Percentiles rank a stretch among this genome's conserved stretches.
Evolutionary conservation across 2,113 vertebrate species (phyloP).

Genomic region (Thinocorus orbignyianus): DNA sequence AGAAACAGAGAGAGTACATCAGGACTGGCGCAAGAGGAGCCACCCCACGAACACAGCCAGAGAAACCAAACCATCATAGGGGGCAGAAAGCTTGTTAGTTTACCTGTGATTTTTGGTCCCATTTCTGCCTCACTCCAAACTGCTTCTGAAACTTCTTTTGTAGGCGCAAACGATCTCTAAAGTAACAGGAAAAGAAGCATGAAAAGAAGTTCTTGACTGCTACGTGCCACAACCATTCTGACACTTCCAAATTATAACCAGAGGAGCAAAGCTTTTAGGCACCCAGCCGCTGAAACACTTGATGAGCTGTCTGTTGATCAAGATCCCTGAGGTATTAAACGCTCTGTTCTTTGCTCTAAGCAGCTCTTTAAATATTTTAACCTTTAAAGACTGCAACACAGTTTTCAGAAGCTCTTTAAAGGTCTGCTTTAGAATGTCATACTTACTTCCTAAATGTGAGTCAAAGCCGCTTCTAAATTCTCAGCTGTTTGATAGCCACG

Average conservation of each 20-base stretch:
- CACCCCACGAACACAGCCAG: rapidly evolving
- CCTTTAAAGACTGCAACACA: not conserved
- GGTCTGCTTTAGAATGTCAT: rapidly evolving
- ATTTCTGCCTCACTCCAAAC: constrained; percentile 98
- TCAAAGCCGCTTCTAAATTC: not conserved
- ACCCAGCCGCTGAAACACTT: not conserved
- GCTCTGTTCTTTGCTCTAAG: not conserved
- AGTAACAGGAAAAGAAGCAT: not conserved
- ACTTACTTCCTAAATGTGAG: not conserved
- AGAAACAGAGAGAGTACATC: not conserved
- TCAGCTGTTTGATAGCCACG: not conserved
- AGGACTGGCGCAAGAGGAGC: not conserved
- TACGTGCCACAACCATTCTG: not conserved
- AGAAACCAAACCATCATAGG: not conserved
- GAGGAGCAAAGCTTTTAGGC: not conserved
- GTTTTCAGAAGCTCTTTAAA: not conserved
- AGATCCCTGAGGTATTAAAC: not conserved
- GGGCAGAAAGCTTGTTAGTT: not conserved
- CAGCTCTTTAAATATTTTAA: not conserved
- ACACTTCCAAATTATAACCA: not conserved
- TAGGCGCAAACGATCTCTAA: constrained; percentile 92
- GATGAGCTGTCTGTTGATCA: not conserved
- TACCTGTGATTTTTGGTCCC: constrained; percentile 99
- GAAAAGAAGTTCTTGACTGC: not conserved
- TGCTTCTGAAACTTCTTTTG: constrained; percentile 99